Conservation (phyloP, 2,888 invertebrate genomes). For the Cephus sareptanus region DNA sequence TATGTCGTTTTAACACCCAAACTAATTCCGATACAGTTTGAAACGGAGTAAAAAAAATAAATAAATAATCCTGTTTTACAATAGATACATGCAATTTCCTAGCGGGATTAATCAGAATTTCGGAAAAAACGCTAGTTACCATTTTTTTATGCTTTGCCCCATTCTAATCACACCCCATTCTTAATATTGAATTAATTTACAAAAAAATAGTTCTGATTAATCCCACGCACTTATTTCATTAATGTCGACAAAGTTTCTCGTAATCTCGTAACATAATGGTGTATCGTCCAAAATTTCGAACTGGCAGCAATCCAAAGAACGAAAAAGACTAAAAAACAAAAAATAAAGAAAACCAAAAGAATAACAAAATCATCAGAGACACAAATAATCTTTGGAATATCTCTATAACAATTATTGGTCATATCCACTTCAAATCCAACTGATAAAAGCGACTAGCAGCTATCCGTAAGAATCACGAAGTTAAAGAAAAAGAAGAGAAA, state of each 20-base stretch:
- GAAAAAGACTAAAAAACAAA: slow-evolving; percentile 1
- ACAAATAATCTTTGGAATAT: slow-evolving; percentile 11
- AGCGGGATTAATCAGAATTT: background rate
- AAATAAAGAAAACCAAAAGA: background rate
- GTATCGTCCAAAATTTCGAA: background rate
- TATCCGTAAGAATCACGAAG: slow-evolving; percentile 14
- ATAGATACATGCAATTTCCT: background rate
- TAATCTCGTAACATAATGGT: background rate
- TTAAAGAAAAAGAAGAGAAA: background rate
- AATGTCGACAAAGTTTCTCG: background rate
- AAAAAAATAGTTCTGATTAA: background rate
- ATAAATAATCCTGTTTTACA: background rate
- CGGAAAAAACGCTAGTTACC: background rate
- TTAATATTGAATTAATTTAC: background rate
- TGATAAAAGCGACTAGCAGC: slow-evolving; percentile 47
- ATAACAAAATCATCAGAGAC: background rate
- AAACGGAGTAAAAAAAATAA: background rate
- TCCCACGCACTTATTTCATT: background rate
- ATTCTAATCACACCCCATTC: background rate
- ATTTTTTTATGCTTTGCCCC: background rate
- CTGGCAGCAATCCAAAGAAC: background rate
- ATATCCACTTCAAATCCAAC: slow-evolving; percentile 49
- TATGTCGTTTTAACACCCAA: background rate
- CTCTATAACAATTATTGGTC: slow-evolving; percentile 14
- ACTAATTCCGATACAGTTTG: background rate